Conservation (phyloP, 1,140 invertebrate species). For the Vanessa tameamea region DNA sequence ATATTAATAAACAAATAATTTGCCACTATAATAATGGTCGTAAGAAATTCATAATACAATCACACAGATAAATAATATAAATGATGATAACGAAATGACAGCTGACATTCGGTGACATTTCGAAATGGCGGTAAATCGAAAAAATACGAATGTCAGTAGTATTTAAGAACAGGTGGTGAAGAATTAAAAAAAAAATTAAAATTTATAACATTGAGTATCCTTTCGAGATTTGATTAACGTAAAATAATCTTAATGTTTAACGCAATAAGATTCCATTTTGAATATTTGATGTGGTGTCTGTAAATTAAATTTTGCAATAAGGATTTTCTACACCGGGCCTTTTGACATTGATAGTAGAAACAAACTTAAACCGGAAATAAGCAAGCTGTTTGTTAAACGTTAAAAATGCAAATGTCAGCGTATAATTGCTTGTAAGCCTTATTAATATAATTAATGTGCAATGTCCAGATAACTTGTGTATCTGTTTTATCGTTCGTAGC, state of each 20-base stretch:
- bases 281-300: not conserved
- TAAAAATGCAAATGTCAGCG: conserved; percentile 18
- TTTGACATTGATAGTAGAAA: conserved; percentile 43
- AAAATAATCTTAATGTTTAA: conserved; percentile 12
- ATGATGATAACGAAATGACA: conserved; percentile 28
- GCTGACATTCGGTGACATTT: conserved; percentile 31
- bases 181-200: conserved; percentile 37
- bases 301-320: conserved; percentile 52
- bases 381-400: conserved; percentile 32
- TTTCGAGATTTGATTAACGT: conserved; percentile 21
- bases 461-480: conserved; percentile 10
- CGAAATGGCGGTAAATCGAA: conserved; percentile 31
- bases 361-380: conserved; percentile 44
- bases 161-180: conserved; percentile 45
- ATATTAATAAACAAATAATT: not conserved
- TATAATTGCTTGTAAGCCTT: conserved; percentile 22
- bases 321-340: conserved; percentile 47
- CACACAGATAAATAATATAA: conserved; percentile 18
- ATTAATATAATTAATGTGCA: conserved; percentile 16
- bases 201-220: conserved; percentile 37
- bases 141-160: conserved; percentile 35
- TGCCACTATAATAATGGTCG: not conserved
- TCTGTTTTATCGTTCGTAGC: conserved; percentile 1
- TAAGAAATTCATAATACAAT: not conserved
- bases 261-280: conserved; percentile 3